Base-by-base conservation (phyloP, 64 coral and sea anemone genomes). In the Stichodactyla helianthus region DNA sequence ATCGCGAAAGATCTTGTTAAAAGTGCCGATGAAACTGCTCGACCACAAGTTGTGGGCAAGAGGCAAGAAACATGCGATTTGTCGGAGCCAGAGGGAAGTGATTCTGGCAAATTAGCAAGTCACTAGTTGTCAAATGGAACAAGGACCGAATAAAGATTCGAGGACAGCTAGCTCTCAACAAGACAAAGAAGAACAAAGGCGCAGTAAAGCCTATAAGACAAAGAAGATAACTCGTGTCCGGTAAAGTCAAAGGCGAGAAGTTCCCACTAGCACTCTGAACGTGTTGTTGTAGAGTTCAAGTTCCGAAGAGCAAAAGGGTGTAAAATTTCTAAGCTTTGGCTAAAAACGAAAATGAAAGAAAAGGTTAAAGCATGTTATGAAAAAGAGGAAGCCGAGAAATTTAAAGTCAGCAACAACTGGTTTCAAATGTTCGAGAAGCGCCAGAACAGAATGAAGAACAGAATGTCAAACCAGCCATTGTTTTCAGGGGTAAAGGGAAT, bases 321-420 rank as follows among this genome's bases (percentile, higher is more conserved):
- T 11, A 88, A 93, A 63, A 71, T 93, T 2, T 93, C 86, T n/a
- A 88, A 93, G 85, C 82, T 93, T 10, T 93, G 91, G 91, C 17
- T 93, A 6, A 93, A 85, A 53, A 84, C 11, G 54, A 93, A 93
- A 76, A 93, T 85, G 86, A 93, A 93, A 55, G 16, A 61, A 57
- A 88, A 88, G 59, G 65, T 92, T 31, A 84, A 89, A 28, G 79
- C 54, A 28, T 93, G 88, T 68, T 85, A 77, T 62, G 88, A 67
- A 76, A 84, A 74, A 60, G 87, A 89, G 62, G 57, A 90, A 85
- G 71, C 83, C 59, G 50, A 55, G 10, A 80, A 86, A 65, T 91
- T 91, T 86, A 91, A 86, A 82, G 85, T 51, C 55, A 91, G 84
- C 44, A 13, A 44, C 20, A 91, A 91, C 85, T 91, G 85, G 90